A percentile compares a stretch with the other conserved stretches of the same genome.
Evolutionary conservation across 2,113 vertebrate species (phyloP).

Genomic region (Pseudopodoces humilis): DNA sequence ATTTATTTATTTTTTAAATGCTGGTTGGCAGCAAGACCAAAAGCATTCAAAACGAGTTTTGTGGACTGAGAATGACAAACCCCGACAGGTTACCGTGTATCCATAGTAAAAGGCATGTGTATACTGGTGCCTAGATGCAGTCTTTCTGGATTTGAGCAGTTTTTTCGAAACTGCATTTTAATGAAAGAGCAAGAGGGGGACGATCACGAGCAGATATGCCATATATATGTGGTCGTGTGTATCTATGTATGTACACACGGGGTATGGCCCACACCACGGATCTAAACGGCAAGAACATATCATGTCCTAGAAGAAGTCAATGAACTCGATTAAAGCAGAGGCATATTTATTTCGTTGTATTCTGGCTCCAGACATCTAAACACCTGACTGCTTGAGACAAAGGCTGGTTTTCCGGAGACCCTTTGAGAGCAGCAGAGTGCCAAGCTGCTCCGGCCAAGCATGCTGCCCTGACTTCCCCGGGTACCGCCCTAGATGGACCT

Average conservation of each 20-base stretch:
- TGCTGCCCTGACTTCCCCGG: background rate
- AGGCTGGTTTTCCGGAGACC: background rate
- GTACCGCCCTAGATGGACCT: background rate
- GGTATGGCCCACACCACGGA: background rate
- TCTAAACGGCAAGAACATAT: fast-evolving
- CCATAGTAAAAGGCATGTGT: background rate
- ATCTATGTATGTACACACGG: background rate
- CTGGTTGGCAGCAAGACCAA: slow-evolving; percentile 10
- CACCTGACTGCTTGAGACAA: background rate
- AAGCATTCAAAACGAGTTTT: slow-evolving; percentile 36
- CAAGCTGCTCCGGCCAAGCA: background rate
- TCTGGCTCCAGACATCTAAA: background rate
- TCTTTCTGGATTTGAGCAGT: background rate
- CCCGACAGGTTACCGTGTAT: background rate
- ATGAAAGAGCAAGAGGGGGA: background rate
- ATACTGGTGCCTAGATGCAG: background rate
- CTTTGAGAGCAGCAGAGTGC: background rate
- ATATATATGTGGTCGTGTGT: background rate
- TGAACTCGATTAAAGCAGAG: fast-evolving
- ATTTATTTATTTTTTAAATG: background rate
- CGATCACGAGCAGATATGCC: background rate
- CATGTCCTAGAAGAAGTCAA: background rate
- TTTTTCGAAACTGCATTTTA: background rate
- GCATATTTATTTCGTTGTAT: background rate
- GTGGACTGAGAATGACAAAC: background rate